Percentiles rank a stretch among this genome's conserved stretches.
Conservation (phyloP, 1,140 invertebrate genomes). For the Chlorops oryzae region DNA sequence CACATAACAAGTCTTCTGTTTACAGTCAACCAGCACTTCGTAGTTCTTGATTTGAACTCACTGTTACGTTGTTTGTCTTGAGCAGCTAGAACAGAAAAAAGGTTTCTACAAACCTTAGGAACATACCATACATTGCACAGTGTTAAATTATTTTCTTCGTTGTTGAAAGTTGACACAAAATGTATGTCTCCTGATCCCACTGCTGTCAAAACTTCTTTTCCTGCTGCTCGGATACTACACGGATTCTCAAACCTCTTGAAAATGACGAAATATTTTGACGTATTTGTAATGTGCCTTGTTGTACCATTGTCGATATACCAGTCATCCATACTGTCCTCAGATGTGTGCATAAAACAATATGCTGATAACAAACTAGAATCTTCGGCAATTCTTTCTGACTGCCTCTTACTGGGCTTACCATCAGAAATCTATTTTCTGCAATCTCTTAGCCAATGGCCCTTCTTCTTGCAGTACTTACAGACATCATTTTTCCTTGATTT, state of each 20-base stretch:
- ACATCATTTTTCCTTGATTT: constrained; percentile 6
- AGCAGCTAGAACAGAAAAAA: constrained; percentile 35
- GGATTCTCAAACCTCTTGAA: constrained; percentile 22
- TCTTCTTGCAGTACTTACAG: constrained; percentile 28
- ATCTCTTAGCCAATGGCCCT: constrained; percentile 25
- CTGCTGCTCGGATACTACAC: constrained; percentile 21
- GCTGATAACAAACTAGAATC: too few species aligned
- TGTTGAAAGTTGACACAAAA: too few species aligned
- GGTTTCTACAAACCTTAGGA: constrained; percentile 27
- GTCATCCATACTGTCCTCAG: constrained; percentile 18
- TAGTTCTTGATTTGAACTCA: neutral
- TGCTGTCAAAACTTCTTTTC: constrained; percentile 22
- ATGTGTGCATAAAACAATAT: neutral
- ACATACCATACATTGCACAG: constrained; percentile 34
- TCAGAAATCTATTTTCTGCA: constrained; percentile 31
- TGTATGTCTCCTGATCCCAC: constrained; percentile 22
- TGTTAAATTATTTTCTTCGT: constrained; percentile 4
- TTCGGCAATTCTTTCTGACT: constrained; percentile 16
- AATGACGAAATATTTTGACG: constrained; percentile 20
- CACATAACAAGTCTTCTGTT: too few species aligned
- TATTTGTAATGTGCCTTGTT: constrained; percentile 30
- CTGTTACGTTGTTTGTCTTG: constrained; percentile 19
- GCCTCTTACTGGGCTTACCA: constrained; percentile 22
- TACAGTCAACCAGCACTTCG: too few species aligned
- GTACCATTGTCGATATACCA: constrained; percentile 44